Conservation (phyloP, 2,888 invertebrate genomes). For the Torymus texanus region DNA sequence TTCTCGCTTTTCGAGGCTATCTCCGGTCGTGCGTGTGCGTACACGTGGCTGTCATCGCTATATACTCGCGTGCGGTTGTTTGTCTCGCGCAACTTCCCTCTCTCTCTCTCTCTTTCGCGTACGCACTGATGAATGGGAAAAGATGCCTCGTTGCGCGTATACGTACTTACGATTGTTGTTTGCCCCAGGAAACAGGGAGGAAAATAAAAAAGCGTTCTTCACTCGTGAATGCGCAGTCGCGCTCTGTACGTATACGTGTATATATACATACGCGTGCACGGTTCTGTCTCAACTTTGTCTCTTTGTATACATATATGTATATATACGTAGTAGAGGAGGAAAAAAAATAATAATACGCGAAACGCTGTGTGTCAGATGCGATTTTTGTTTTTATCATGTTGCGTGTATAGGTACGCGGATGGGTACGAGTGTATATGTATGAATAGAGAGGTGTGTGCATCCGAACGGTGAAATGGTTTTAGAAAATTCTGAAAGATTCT, state of each 20-base stretch:
- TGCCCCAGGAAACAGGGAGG: not conserved
- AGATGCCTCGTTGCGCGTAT: conserved; percentile 19
- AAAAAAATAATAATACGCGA: conserved; percentile 11
- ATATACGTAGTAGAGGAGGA: not conserved
- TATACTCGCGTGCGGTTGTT: conserved; percentile 12
- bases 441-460: too few species aligned
- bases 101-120: not conserved
- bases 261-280: not conserved
- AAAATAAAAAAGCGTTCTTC: conserved; percentile 22
- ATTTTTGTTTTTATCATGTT: conserved; percentile 7
- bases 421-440: too few species aligned
- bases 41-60: not conserved
- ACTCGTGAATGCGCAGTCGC: not conserved
- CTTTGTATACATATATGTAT: not conserved
- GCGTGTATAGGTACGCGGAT: too few species aligned
- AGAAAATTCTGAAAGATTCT: too few species aligned
- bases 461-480: too few species aligned
- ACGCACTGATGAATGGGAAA: conserved; percentile 9
- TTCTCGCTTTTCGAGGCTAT: not conserved
- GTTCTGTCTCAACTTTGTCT: not conserved
- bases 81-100: not conserved
- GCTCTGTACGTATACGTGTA: too few species aligned
- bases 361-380: conserved; percentile 26
- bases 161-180: conserved; percentile 42
- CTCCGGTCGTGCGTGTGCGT: not conserved